Conservation (phyloP, 2,113 vertebrate genomes). For the Campylomormyrus tamandua region DNA sequence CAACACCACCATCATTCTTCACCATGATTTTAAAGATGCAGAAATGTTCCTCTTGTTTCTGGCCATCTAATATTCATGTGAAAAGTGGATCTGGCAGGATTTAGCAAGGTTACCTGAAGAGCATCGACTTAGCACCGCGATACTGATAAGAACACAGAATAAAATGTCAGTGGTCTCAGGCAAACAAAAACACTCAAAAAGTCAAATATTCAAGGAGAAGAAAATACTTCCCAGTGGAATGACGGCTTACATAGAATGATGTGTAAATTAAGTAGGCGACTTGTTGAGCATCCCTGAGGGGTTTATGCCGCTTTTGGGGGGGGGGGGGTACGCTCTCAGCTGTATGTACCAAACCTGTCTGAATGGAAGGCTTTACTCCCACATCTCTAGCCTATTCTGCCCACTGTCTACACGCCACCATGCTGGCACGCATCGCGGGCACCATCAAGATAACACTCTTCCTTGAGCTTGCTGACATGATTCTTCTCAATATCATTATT, state of each 20-base stretch:
- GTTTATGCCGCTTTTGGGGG: neutral
- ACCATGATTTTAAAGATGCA: neutral
- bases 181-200: neutral
- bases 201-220: neutral
- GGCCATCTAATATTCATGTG: neutral
- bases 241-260: neutral
- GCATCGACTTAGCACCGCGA: neutral
- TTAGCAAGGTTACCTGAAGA: neutral
- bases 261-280: neutral
- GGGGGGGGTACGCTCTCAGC: neutral
- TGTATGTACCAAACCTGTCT: neutral
- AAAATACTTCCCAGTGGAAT: neutral
- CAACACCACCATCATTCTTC: neutral
- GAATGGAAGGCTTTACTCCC: neutral
- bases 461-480: neutral
- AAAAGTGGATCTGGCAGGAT: neutral
- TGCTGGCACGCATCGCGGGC: neutral
- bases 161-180: neutral
- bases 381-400: neutral
- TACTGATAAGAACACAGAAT: neutral
- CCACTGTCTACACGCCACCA: neutral
- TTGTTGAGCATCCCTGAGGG: neutral
- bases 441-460: neutral
- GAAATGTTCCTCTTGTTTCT: neutral
- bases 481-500: neutral